Conservation (phyloP, 2,113 vertebrate genomes). For the Gambusia holbrooki region DNA sequence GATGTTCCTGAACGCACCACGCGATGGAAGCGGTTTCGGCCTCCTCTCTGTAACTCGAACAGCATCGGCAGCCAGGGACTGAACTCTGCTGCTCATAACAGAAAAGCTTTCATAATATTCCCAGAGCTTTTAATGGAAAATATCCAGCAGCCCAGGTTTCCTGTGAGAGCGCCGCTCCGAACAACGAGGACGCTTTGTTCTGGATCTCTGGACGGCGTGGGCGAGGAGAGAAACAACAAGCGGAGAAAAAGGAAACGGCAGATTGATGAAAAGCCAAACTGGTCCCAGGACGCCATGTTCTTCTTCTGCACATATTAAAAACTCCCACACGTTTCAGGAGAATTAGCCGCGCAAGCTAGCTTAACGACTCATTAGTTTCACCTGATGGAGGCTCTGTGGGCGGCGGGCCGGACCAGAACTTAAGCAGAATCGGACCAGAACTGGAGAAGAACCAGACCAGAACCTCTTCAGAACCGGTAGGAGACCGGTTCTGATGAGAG, state of each 20-base stretch:
- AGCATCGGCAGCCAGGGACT: constrained; percentile 2
- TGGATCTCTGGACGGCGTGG: constrained; percentile 58
- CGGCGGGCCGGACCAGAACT: too few relatives aligned
- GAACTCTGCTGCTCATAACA: constrained; percentile 47
- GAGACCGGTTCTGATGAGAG: too few relatives aligned
- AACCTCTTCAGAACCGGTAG: too few relatives aligned
- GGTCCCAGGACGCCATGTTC: constrained; percentile 72
- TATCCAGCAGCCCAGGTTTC: constrained; percentile 64
- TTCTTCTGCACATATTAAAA: constrained; percentile 82
- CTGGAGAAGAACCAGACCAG: too few relatives aligned
- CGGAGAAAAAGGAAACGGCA: constrained; percentile 62
- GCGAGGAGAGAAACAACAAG: constrained; percentile 59
- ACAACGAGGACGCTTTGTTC: constrained; percentile 63
- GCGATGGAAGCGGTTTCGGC: not conserved
- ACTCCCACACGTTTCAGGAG: constrained; percentile 79
- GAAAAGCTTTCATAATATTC: constrained; percentile 64
- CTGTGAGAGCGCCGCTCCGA: constrained; percentile 58
- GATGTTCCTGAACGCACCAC: too few relatives aligned
- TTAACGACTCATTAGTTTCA: constrained; percentile 75
- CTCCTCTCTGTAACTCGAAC: constrained; percentile 48
- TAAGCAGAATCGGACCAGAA: too few relatives aligned
- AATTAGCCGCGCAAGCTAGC: constrained; percentile 66
- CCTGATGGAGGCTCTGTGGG: constrained; percentile 60
- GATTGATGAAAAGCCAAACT: constrained; percentile 82
- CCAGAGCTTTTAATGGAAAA: constrained; percentile 54